Conservation (phyloP, 1,140 invertebrate genomes). For the Nasonia longicornis region DNA sequence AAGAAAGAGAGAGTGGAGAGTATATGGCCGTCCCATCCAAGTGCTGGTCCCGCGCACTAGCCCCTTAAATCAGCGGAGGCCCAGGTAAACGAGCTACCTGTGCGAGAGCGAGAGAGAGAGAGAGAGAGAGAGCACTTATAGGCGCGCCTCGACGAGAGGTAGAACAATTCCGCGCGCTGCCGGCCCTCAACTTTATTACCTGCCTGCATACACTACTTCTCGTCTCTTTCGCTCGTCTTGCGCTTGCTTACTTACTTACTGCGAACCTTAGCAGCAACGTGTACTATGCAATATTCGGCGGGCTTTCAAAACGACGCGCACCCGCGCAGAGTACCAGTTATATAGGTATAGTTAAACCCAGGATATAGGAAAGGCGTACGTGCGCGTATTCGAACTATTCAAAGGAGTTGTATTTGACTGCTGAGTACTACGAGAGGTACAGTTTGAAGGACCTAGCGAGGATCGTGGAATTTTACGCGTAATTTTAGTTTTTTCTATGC, state of each 20-base stretch:
- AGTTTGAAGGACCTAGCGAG: no score
- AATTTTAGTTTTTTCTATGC: no score
- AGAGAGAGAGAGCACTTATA: neutral
- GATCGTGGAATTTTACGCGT: no score
- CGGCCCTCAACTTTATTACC: slow-evolving; percentile 27
- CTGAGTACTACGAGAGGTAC: no score
- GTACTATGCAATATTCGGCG: neutral
- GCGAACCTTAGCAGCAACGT: no score
- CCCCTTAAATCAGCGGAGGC: slow-evolving; percentile 24
- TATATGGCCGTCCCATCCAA: neutral
- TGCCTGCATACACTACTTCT: neutral
- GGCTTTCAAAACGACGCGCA: neutral
- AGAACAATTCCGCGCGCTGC: slow-evolving; percentile 13
- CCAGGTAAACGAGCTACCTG: slow-evolving; percentile 39
- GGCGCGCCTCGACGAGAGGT: neutral
- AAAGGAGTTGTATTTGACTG: no score
- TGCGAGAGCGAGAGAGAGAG: neutral
- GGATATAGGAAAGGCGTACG: no score
- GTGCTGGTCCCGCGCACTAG: neutral
- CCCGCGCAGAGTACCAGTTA: no score
- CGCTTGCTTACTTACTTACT: neutral
- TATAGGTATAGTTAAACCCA: no score
- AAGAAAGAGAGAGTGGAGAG: neutral
- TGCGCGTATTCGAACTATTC: no score
- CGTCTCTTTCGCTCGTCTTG: neutral